Evolutionary conservation across 2,113 vertebrate species (phyloP).

Genomic region (Cochlearius cochlearius): DNA sequence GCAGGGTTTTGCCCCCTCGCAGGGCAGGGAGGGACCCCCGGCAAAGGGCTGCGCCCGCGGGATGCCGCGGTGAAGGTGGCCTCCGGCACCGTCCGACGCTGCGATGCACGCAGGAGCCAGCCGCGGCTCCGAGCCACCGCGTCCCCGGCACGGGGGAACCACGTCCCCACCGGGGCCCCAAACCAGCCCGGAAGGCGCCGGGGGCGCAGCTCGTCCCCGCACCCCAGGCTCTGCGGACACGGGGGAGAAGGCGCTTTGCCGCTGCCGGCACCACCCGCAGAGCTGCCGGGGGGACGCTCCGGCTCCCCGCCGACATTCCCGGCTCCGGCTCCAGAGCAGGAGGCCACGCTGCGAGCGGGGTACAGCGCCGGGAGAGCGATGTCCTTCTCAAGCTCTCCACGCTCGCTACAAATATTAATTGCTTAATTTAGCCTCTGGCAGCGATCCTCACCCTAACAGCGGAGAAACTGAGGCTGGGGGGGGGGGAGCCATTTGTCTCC

Average conservation of each 20-base stretch:
- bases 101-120: rapidly evolving
- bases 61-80: rapidly evolving
- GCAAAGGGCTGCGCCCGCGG: neutral
- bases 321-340: rapidly evolving
- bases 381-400: neutral
- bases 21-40: rapidly evolving
- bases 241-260: neutral
- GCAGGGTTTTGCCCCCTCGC: rapidly evolving
- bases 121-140: neutral
- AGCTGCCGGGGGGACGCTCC: neutral
- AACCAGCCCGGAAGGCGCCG: neutral
- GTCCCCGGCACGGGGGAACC: neutral
- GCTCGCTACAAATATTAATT: neutral
- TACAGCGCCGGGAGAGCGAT: rapidly evolving
- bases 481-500: neutral
- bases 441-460: neutral
- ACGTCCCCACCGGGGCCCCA: neutral
- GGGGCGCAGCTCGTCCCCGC: neutral
- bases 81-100: neutral
- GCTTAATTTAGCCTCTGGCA: slow-evolving; percentile 27
- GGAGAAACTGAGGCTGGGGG: neutral
- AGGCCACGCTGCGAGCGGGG: rapidly evolving
- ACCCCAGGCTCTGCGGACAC: rapidly evolving
- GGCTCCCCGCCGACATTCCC: neutral
- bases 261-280: no score